Percentiles rank a stretch among this genome's conserved stretches.
These are phyloP conservation scores for Abrostola triplasia DNA, from an alignment of 2,888 invertebrate genomes.

Conservation along the genomic window DNA sequence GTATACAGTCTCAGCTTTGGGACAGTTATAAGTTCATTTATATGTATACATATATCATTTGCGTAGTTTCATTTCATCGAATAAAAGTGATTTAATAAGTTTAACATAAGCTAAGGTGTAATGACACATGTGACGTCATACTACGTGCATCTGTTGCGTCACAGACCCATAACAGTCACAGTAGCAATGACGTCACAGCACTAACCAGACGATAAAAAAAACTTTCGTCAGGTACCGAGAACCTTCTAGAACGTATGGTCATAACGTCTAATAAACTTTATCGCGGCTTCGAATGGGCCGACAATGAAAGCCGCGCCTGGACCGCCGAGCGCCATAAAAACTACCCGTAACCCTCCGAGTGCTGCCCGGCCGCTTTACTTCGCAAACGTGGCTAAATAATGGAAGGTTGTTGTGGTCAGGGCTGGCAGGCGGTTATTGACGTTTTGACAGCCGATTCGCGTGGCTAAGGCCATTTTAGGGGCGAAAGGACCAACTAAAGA, in stretches of 20 bases:
- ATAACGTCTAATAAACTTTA: slow-evolving; percentile 52
- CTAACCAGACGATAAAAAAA: slow-evolving; percentile 3
- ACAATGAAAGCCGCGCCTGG: slow-evolving; percentile 50
- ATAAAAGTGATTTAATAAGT: too few species aligned
- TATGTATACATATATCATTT: too few species aligned
- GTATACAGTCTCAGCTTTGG: too few species aligned
- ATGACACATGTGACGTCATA: too few species aligned
- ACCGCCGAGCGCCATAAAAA: slow-evolving; percentile 44
- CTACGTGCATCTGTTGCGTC: too few species aligned
- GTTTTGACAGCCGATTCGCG: not conserved
- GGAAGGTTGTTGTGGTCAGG: slow-evolving; percentile 36
- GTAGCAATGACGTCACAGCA: not conserved
- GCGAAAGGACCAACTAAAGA: too few species aligned
- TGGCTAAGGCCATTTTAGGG: not conserved
- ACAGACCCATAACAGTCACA: not conserved
- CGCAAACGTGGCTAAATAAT: slow-evolving; percentile 57
- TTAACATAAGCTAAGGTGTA: too few species aligned
- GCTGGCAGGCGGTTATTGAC: slow-evolving; percentile 25
- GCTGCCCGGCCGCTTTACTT: slow-evolving; percentile 46
- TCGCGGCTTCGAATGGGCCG: slow-evolving; percentile 47
- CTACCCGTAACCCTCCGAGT: slow-evolving; percentile 43
- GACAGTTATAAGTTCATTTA: too few species aligned
- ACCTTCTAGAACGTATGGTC: slow-evolving; percentile 40
- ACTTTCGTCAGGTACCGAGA: slow-evolving; percentile 31
- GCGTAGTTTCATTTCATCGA: too few species aligned